Conservation (phyloP, 2,888 invertebrate genomes). For the Chouioia cunea region DNA sequence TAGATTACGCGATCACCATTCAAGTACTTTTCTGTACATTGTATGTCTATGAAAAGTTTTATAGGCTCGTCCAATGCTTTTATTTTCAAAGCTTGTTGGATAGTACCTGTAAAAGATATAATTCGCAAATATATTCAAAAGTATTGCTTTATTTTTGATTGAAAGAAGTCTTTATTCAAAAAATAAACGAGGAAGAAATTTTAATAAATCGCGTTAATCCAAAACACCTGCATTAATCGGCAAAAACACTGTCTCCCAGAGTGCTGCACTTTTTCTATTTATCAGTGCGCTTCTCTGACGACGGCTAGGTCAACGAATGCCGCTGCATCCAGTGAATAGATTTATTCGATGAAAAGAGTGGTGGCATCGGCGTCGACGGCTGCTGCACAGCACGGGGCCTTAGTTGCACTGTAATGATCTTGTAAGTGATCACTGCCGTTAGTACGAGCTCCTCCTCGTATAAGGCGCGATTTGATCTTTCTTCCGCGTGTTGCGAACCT, state of each 20-base stretch:
- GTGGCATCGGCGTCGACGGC: conserved; percentile 17
- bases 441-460: conserved; percentile 8
- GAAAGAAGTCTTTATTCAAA: no score
- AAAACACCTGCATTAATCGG: not conserved
- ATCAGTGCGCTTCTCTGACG: not conserved
- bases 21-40: no score
- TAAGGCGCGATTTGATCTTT: conserved; percentile 26
- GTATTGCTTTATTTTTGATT: no score
- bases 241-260: no score
- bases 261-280: conserved; percentile 5
- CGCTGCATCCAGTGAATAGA: conserved; percentile 38
- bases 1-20: no score
- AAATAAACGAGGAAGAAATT: no score
- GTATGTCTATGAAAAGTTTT: no score
- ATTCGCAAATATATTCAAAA: no score
- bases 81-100: no score
- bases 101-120: no score
- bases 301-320: not conserved
- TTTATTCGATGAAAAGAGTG: conserved; percentile 48
- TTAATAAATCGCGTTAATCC: no score
- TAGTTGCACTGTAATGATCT: conserved; percentile 48
- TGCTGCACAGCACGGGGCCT: conserved; percentile 15
- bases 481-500: not conserved
- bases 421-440: conserved; percentile 48
- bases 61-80: no score